phyloP scores from a whole-genome alignment of 2,888 invertebrate species.

The Drosophila mercatorum region DNA sequence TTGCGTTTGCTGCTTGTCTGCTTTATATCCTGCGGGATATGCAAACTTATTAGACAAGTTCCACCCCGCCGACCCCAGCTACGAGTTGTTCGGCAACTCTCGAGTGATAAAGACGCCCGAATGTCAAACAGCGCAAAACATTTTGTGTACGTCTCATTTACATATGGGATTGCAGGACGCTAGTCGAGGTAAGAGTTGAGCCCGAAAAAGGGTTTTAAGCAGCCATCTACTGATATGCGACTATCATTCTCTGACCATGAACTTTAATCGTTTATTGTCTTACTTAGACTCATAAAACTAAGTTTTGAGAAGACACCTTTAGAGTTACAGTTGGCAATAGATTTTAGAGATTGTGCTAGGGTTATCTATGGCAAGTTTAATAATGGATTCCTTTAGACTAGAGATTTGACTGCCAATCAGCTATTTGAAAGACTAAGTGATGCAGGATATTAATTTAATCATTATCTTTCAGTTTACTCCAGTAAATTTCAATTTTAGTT shows the following conservation, averaged over 20 bases:
- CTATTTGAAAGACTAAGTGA: no score
- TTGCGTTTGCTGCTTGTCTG: conserved; percentile 46
- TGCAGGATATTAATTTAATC: no score
- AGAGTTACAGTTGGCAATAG: no score
- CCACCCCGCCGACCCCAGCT: conserved; percentile 22
- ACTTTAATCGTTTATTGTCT: conserved; percentile 13
- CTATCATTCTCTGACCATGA: conserved; percentile 17
- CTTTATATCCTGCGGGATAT: conserved; percentile 77
- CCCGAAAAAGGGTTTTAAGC: conserved; percentile 31
- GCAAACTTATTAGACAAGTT: conserved; percentile 78
- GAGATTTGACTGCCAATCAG: no score
- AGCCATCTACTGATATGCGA: conserved; percentile 20
- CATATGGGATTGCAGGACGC: conserved; percentile 47
- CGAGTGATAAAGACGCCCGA: conserved; percentile 63
- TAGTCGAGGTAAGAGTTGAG: conserved; percentile 6
- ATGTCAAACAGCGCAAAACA: conserved; percentile 57
- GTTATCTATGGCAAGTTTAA: no score
- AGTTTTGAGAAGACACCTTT: not conserved
- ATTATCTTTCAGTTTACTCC: no score
- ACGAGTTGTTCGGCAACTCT: conserved; percentile 37
- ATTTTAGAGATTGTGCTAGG: not conserved
- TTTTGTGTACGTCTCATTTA: conserved; percentile 57
- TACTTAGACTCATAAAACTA: not conserved
- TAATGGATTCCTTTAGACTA: no score
- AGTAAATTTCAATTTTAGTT: no score